Evolutionary conservation across 2,797 vertebrate species (phyloP), one percentile per base, ranked within the genome.

Genomic region (Sebastolobus altivelis): DNA sequence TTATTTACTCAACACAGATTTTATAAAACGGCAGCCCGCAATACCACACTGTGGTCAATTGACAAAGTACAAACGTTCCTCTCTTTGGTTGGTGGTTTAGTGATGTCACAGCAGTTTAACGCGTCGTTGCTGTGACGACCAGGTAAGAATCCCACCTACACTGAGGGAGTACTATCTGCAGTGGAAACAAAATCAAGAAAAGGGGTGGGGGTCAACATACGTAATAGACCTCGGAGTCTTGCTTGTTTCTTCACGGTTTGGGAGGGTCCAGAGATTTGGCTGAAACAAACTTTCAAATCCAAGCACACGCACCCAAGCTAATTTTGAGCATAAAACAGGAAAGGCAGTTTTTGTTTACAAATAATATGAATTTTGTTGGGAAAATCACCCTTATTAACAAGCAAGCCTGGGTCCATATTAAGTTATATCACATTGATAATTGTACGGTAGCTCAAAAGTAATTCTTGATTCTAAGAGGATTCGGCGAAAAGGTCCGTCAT

Each of bases 401-500:
- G 4, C 27, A 40, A 60, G 18, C 18, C 46, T 8, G 46, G 46
- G 46, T 18, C 46, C 18, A 49, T 20, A 49, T 20, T 49, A 49
- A 49, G 46, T 16, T 49, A 49, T 49, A 20, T 49, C 18, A 22
- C 52, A 25, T 37, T 52, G 33, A 72, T n/a, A 22, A 31, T 63
- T 14, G 16, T 40, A n/a, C 25, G 16, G 6, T 66, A 66, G 67
- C 72, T 81, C 60, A 62, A 75, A 82, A 77, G 79, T 71, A 76
- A 61, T 54, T 67, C 16, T 58, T 43, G 14, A 59, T 59, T 59
- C 5, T 37, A 3, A 65, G 52, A 61, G 38, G 12, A 76, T 75
- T 68, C 74, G 58, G 49, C 79, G 63, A 80, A 72, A 85, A 67
- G 43, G 54, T 77, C 59, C 49, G 62, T 55, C 8, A 72, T 86